Evolutionary conservation across 2,113 vertebrate genomes (phyloP).

Genomic region (Mesoclemmys tuberculata): DNA sequence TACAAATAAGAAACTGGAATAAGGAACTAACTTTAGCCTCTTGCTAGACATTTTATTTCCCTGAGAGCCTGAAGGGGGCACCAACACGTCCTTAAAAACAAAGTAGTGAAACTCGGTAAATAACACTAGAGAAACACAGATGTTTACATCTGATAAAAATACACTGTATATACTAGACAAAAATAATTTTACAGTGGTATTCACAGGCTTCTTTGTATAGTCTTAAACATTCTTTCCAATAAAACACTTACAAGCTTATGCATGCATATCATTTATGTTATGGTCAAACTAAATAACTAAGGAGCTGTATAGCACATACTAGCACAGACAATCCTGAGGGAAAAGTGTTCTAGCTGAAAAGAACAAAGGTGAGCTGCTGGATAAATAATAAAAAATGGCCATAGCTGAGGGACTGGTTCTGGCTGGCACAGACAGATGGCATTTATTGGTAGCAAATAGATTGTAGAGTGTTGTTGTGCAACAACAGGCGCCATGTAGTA

Average conservation of each 20-base stretch:
- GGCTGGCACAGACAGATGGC: not conserved
- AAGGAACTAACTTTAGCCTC: not conserved
- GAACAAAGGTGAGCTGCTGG: not conserved
- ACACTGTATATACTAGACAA: not conserved
- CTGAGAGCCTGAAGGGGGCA: slow-evolving; percentile 61
- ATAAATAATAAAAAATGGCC: not conserved
- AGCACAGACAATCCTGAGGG: not conserved
- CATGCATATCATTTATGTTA: not conserved
- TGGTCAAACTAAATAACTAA: not conserved
- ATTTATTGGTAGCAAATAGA: not conserved
- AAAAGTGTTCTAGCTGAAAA: not conserved
- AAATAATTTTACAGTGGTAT: not conserved
- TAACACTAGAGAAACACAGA: not conserved
- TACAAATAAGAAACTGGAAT: not conserved
- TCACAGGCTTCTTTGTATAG: slow-evolving; percentile 14
- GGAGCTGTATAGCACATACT: not conserved
- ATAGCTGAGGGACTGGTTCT: not conserved
- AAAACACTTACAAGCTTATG: not conserved
- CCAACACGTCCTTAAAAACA: slow-evolving; percentile 14
- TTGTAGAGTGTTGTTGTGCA: not conserved
- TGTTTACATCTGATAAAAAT: not conserved
- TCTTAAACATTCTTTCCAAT: not conserved
- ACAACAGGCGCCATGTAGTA: not conserved
- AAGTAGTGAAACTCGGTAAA: not conserved
- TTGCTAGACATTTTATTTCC: slow-evolving; percentile 14